Evolutionary conservation across 2,797 vertebrate genomes (phyloP).

Genomic region (Crossoptilon crossoptilon): DNA sequence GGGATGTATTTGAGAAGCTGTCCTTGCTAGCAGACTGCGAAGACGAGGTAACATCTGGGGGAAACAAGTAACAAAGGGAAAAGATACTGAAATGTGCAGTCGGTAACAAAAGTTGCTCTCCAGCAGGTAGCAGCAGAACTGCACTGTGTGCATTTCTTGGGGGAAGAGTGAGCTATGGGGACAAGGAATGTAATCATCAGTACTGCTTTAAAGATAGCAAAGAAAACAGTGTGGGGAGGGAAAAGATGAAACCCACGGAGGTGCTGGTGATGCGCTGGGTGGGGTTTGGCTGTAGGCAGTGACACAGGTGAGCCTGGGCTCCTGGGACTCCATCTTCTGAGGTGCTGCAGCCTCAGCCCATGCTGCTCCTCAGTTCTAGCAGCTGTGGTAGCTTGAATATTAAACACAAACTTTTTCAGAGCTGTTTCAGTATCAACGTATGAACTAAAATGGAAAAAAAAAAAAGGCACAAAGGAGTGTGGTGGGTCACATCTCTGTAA

Average conservation of each 20-base stretch:
- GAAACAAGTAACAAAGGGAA: not conserved
- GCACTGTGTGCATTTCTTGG: not conserved
- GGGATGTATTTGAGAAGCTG: not conserved
- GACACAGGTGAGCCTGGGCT: not conserved
- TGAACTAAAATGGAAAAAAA: fast-evolving
- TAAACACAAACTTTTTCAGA: not conserved
- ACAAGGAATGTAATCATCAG: not conserved
- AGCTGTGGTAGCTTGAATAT: fast-evolving
- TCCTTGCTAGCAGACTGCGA: not conserved
- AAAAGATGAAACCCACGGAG: not conserved
- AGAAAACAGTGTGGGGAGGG: conserved; percentile 14
- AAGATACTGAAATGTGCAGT: not conserved
- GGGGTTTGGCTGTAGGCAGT: not conserved
- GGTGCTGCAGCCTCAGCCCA: fast-evolving
- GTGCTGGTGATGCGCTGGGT: not conserved
- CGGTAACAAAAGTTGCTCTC: not conserved
- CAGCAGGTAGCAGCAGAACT: not conserved
- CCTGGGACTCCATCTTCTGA: not conserved
- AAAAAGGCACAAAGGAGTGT: fast-evolving
- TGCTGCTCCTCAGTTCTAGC: not conserved
- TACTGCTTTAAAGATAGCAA: not conserved
- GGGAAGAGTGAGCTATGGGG: not conserved
- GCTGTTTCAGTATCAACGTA: fast-evolving
- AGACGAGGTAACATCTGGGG: not conserved
- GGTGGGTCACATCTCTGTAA: not conserved